A percentile compares a stretch with the other conserved stretches of the same genome.
Conservation (phyloP, 1,140 invertebrate species). For the Limonius californicus region DNA sequence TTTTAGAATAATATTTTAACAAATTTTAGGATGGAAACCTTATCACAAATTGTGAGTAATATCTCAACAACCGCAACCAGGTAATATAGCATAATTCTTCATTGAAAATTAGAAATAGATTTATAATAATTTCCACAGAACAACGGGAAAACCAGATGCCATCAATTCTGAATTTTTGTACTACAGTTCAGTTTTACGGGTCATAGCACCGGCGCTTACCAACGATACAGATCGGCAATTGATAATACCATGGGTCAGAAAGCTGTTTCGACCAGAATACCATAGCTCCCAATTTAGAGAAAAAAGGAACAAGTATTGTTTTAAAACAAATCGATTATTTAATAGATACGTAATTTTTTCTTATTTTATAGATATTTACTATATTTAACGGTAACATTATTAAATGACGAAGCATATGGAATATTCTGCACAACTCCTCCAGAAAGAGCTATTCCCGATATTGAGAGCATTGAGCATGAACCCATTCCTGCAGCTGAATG, state of each 20-base stretch:
- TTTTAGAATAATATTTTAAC: no score
- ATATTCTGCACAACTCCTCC: conserved; percentile 36
- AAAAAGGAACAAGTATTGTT: conserved; percentile 40
- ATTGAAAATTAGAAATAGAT: no score
- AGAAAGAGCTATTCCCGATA: conserved; percentile 34
- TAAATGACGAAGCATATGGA: conserved; percentile 40
- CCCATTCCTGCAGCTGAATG: conserved; percentile 39
- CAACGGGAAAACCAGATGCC: conserved; percentile 24
- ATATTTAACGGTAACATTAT: conserved; percentile 36
- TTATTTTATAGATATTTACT: conserved; percentile 35
- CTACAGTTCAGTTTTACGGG: conserved; percentile 41
- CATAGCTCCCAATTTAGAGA: conserved; percentile 40
- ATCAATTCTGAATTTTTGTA: conserved; percentile 31
- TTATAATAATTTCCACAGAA: no score
- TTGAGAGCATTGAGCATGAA: conserved; percentile 24
- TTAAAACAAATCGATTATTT: not conserved
- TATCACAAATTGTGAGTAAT: no score
- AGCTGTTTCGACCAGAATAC: conserved; percentile 45
- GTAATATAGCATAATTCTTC: no score
- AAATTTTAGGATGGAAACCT: no score
- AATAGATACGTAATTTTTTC: no score
- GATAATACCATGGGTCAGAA: conserved; percentile 41
- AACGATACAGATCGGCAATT: conserved; percentile 32
- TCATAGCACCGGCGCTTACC: conserved; percentile 36
- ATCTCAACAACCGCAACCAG: no score